These are phyloP conservation scores for Aquatica leii DNA, from an alignment of 2,888 invertebrate species.

Conservation along the genomic window DNA sequence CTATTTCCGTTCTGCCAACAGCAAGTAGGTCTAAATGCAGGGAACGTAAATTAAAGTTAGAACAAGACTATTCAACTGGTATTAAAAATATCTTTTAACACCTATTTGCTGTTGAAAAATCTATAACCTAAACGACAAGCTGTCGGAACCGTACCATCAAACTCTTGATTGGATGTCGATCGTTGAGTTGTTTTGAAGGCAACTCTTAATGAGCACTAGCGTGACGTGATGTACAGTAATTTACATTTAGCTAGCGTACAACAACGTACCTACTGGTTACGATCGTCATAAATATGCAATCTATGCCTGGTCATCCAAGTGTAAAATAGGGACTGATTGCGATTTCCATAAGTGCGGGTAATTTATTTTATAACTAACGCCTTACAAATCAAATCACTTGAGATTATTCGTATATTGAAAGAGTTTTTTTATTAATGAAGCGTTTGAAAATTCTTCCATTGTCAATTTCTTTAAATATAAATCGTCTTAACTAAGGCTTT, in stretches of 20 bases:
- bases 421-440: not conserved
- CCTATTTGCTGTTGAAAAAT: conserved; percentile 24
- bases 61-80: too few species aligned
- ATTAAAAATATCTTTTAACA: too few species aligned
- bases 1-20: too few species aligned
- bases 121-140: conserved; percentile 28
- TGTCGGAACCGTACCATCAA: conserved; percentile 32
- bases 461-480: not conserved
- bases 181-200: conserved; percentile 32
- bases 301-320: conserved; percentile 31
- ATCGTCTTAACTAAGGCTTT: not conserved
- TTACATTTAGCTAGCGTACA: conserved; percentile 26
- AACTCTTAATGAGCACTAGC: conserved; percentile 27
- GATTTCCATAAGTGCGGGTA: conserved; percentile 48
- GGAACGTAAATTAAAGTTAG: too few species aligned
- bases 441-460: not conserved
- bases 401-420: conserved; percentile 12
- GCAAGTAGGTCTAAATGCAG: too few species aligned
- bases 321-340: conserved; percentile 42
- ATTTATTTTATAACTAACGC: conserved; percentile 41
- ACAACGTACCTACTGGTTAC: conserved; percentile 19
- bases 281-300: conserved; percentile 37
- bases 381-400: conserved; percentile 25
- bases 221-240: conserved; percentile 30
- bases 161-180: conserved; percentile 30